phyloP scores from a whole-genome alignment of 2,113 vertebrate species.

The Poecilia latipinna region DNA sequence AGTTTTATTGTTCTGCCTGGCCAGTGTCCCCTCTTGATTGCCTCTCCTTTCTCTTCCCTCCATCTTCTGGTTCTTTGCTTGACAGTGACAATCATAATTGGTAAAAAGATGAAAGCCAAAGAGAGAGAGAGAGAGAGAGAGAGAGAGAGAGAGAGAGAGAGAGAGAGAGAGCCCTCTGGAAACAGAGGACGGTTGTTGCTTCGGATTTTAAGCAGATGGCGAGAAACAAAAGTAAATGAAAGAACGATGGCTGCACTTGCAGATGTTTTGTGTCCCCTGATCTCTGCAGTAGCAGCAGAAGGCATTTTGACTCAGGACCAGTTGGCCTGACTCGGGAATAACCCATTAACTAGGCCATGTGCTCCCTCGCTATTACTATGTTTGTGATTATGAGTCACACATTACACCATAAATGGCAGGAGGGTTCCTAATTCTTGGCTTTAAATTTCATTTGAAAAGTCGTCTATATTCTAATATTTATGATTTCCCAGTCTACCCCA shows the following conservation, averaged over 20 bases:
- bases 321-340: conserved; percentile 60
- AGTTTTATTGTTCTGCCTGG: conserved; percentile 31
- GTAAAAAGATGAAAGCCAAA: conserved; percentile 3
- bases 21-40: conserved; percentile 12
- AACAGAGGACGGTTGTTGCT: neutral
- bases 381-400: conserved; percentile 63
- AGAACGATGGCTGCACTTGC: conserved; percentile 14
- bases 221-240: conserved; percentile 1
- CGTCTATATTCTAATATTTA: neutral
- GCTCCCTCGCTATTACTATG: conserved; percentile 56
- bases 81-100: conserved; percentile 19
- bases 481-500: neutral
- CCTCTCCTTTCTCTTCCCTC: conserved; percentile 30
- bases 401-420: conserved; percentile 41
- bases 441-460: conserved; percentile 7
- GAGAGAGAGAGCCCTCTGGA: too few species aligned
- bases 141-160: too few species aligned
- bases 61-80: neutral
- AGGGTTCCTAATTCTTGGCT: conserved; percentile 37
- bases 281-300: conserved; percentile 54
- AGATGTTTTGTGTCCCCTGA: conserved; percentile 30
- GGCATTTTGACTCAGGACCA: conserved; percentile 53
- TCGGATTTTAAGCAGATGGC: conserved; percentile 1
- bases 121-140: too few species aligned
- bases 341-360: conserved; percentile 64